Conservation (phyloP, 1,140 invertebrate genomes). For the Bombus waltoni region DNA sequence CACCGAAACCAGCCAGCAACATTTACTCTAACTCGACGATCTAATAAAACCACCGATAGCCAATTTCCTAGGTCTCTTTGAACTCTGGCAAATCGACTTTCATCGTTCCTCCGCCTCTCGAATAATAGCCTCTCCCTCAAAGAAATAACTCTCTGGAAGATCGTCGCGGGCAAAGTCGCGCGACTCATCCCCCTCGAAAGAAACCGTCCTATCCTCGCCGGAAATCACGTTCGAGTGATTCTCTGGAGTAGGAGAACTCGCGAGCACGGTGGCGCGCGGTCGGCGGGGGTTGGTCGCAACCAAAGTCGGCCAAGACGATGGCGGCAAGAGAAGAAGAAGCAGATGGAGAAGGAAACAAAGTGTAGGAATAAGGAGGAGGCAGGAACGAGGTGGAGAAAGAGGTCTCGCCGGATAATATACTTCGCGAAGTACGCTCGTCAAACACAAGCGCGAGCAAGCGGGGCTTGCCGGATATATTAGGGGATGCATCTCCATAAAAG, state of each 20-base stretch:
- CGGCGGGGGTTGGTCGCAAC: background rate
- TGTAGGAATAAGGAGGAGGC: constrained; percentile 15
- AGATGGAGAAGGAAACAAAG: constrained; percentile 32
- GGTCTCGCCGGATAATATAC: constrained; percentile 80
- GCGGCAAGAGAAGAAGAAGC: background rate
- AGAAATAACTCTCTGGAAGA: constrained; percentile 36
- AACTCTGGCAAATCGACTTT: constrained; percentile 39
- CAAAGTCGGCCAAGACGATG: constrained; percentile 5
- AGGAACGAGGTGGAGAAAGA: constrained; percentile 60
- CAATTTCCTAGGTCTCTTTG: constrained; percentile 12
- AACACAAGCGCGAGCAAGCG: constrained; percentile 82
- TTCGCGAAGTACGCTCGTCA: constrained; percentile 82
- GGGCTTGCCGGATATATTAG: constrained; percentile 80
- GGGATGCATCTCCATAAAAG: constrained; percentile 83
- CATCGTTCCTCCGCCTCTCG: constrained; percentile 33
- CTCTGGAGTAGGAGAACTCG: constrained; percentile 50
- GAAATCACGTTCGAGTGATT: constrained; percentile 78
- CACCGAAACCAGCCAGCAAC: background rate
- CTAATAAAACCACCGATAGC: constrained; percentile 5
- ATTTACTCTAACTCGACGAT: background rate
- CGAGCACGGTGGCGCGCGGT: background rate
- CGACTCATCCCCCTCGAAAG: background rate
- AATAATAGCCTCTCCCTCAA: constrained; percentile 22
- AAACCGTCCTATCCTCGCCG: constrained; percentile 57
- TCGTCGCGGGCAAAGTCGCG: constrained; percentile 34